A percentile compares a stretch with the other conserved stretches of the same genome.
phyloP scores from a whole-genome alignment of 2,888 invertebrate species.

The Callyntrura guangdongensis region DNA sequence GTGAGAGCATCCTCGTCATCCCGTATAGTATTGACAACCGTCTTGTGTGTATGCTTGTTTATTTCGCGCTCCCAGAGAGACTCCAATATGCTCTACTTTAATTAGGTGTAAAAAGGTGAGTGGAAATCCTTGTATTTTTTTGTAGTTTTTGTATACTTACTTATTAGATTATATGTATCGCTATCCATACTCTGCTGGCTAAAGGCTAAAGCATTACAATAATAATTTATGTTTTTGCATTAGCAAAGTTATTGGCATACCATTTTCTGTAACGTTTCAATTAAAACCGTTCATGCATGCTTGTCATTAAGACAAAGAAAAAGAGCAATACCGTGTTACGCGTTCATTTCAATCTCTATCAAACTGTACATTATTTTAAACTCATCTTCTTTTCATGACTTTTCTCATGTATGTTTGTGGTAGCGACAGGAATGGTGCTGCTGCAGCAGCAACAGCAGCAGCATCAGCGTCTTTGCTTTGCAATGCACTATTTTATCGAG shows the following conservation, averaged over 20 bases:
- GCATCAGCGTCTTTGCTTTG: not conserved
- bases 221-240: not conserved
- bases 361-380: constrained; percentile 22
- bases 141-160: constrained; percentile 15
- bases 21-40: constrained; percentile 4
- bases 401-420: not conserved
- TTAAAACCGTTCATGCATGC: constrained; percentile 50
- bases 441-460: not conserved
- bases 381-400: constrained; percentile 18
- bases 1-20: constrained; percentile 16
- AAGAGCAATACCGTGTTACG: not conserved
- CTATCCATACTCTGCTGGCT: not conserved
- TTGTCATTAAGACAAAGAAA: not conserved
- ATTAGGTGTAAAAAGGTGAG: constrained; percentile 78
- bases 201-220: not conserved
- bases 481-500: not conserved
- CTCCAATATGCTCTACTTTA: constrained; percentile 76
- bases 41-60: constrained; percentile 41
- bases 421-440: not conserved
- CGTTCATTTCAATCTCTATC: constrained; percentile 14
- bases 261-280: constrained; percentile 55
- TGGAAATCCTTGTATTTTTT: constrained; percentile 77
- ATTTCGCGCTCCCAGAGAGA: constrained; percentile 22
- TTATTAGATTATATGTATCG: not conserved
- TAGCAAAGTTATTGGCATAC: constrained; percentile 57